A percentile compares a stretch with the other conserved stretches of the same genome.
These are phyloP conservation scores for Thomomys bottae DNA, from an alignment of 2,113 vertebrate species.

Conservation along the genomic window DNA sequence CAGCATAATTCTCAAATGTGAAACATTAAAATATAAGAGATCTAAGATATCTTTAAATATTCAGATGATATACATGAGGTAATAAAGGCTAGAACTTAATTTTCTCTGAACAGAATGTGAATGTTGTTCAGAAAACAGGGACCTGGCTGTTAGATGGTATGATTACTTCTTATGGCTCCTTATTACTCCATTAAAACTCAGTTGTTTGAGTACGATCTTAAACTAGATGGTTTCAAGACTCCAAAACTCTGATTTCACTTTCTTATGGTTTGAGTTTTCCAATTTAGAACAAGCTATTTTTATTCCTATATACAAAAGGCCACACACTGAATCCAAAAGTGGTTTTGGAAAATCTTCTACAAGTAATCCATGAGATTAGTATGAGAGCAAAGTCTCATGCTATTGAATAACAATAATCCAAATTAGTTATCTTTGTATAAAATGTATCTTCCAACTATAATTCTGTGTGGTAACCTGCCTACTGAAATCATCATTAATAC, in stretches of 20 bases:
- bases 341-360: conserved; percentile 6
- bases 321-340: neutral
- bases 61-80: neutral
- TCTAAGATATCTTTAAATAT: neutral
- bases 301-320: neutral
- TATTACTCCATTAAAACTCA: neutral
- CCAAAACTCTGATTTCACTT: conserved; percentile 1
- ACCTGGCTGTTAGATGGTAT: neutral
- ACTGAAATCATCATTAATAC: conserved; percentile 7
- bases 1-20: neutral
- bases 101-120: neutral
- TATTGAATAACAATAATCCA: neutral
- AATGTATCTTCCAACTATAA: neutral
- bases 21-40: neutral
- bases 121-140: neutral
- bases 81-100: neutral
- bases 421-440: conserved; percentile 20
- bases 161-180: neutral
- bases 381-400: neutral
- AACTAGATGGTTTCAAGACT: neutral
- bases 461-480: neutral
- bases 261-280: neutral
- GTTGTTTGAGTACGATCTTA: neutral
- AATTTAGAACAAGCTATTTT: conserved; percentile 1
- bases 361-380: neutral